A percentile compares a stretch with the other conserved stretches of the same genome.
Evolutionary conservation across 2,113 vertebrate genomes (phyloP).

Genomic region (Sigmodon hispidus): DNA sequence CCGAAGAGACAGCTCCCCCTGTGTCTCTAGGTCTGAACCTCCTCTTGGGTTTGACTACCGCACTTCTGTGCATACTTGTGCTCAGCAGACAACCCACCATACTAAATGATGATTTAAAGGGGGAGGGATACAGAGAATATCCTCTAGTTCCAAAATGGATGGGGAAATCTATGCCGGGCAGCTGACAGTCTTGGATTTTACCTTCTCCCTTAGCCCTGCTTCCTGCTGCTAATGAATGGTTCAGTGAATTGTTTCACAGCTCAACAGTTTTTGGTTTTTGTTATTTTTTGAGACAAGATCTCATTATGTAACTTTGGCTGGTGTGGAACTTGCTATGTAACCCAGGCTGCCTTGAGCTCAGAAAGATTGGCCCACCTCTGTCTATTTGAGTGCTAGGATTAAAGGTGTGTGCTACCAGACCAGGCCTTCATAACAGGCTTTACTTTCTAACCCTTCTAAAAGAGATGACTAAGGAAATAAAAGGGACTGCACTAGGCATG

Average conservation of each 20-base stretch:
- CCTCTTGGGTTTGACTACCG: neutral
- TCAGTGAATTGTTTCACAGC: neutral
- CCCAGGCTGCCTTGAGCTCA: neutral
- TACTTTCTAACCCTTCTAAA: slow-evolving; percentile 43
- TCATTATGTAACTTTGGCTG: neutral
- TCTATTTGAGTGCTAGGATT: neutral
- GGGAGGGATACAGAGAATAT: neutral
- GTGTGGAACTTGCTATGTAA: neutral
- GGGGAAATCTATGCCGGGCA: neutral
- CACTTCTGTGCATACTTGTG: neutral
- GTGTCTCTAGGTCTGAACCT: neutral
- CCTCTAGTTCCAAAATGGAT: neutral
- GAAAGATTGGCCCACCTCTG: neutral
- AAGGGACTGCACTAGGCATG: neutral
- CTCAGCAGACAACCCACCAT: neutral
- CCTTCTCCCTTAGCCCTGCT: neutral
- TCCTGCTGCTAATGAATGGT: neutral
- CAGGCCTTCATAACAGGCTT: neutral
- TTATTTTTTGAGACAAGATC: neutral
- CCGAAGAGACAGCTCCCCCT: neutral
- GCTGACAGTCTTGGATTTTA: neutral
- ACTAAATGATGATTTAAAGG: neutral
- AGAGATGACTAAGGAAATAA: slow-evolving; percentile 43
- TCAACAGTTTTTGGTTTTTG: neutral
- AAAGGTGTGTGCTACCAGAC: neutral